Conservation (phyloP, 2,113 vertebrate genomes). For the Proteles cristata region DNA sequence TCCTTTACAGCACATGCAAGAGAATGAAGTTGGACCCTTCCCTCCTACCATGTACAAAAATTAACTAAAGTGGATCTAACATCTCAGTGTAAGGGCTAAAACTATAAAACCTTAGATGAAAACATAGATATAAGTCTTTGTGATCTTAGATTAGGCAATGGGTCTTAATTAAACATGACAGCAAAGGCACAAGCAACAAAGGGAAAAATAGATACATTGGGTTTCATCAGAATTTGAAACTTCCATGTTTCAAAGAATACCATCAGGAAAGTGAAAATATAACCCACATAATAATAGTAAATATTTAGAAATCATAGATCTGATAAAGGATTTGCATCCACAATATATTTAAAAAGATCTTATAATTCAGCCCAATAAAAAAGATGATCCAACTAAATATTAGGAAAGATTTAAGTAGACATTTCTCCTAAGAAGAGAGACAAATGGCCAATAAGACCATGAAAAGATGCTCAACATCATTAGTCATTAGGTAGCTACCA, state of each 20-base stretch:
- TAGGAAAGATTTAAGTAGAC: not conserved
- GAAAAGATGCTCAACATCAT: not conserved
- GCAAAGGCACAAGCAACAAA: not conserved
- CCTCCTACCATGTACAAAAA: not conserved
- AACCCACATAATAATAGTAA: not conserved
- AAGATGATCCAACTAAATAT: slow-evolving; percentile 22
- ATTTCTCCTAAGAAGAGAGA: not conserved
- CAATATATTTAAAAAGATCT: not conserved
- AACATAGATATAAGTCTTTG: not conserved
- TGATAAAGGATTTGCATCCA: not conserved
- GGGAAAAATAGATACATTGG: not conserved
- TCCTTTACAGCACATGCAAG: not conserved
- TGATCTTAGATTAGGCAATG: not conserved
- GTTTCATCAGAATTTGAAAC: not conserved
- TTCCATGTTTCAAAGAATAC: not conserved
- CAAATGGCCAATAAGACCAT: not conserved
- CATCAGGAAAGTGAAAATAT: not conserved
- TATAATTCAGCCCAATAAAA: not conserved
- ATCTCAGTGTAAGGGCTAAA: not conserved
- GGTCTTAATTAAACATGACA: not conserved
- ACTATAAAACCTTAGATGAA: slow-evolving; percentile 9
- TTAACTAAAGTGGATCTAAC: not conserved
- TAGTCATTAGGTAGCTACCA: not conserved
- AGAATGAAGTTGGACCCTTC: not conserved
- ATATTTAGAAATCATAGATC: slow-evolving; percentile 43